Conservation (phyloP, 2,113 vertebrate species). For the Clupea harengus region DNA sequence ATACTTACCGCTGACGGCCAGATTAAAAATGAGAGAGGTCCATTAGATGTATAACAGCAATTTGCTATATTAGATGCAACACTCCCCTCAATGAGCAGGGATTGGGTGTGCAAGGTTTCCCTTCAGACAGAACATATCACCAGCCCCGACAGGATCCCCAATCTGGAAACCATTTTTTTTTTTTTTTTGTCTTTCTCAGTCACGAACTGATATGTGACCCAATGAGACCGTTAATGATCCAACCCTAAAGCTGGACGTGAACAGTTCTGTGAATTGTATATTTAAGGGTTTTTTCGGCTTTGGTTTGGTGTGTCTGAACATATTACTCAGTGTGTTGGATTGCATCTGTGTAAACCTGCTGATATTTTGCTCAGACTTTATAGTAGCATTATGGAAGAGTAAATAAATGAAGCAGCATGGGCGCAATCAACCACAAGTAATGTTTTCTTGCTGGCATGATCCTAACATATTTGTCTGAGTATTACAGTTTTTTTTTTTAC, state of each 20-base stretch:
- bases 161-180: background rate
- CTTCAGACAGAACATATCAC: background rate
- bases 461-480: background rate
- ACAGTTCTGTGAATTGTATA: background rate
- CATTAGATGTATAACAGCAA: slow-evolving; percentile 63
- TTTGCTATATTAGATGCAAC: slow-evolving; percentile 53
- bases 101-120: background rate
- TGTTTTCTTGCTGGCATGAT: background rate
- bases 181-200: background rate
- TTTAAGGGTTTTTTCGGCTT: background rate
- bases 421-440: background rate
- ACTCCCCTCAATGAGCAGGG: slow-evolving; percentile 42
- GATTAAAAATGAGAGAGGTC: slow-evolving; percentile 59
- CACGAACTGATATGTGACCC: background rate
- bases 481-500: background rate
- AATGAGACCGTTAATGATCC: background rate
- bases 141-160: background rate
- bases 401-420: background rate
- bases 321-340: background rate
- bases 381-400: background rate
- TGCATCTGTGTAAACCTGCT: background rate
- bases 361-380: background rate
- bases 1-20: slow-evolving; percentile 48
- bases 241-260: background rate
- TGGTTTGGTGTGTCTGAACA: background rate